These are phyloP conservation scores for Brachionus asplanchnoidis DNA, from an alignment of 1,140 invertebrate genomes.

Conservation along the genomic window DNA sequence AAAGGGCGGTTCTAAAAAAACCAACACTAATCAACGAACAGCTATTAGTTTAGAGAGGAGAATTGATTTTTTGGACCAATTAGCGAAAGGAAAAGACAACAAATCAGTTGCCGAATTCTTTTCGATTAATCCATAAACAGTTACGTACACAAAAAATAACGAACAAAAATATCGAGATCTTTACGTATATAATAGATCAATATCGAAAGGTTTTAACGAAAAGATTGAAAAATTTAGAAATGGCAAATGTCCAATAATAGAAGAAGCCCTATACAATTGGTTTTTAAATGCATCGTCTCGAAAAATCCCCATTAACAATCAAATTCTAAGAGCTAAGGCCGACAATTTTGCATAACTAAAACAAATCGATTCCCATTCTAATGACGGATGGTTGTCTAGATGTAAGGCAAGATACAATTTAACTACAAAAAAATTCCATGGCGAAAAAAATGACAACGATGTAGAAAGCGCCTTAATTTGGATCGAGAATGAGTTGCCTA, in stretches of 20 bases:
- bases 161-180: background rate
- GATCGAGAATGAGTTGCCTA: no score
- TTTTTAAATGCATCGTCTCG: constrained; percentile 5
- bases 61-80: background rate
- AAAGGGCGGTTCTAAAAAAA: background rate
- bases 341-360: no score
- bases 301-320: background rate
- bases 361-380: no score
- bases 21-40: background rate
- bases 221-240: background rate
- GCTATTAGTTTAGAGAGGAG: background rate
- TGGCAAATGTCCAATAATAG: background rate
- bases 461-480: no score
- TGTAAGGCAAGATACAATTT: no score
- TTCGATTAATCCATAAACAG: background rate
- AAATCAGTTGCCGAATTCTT: background rate
- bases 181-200: no score
- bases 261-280: constrained; percentile 2
- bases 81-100: background rate
- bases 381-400: no score
- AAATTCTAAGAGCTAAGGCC: background rate
- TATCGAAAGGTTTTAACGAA: background rate
- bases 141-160: background rate
- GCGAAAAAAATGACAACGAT: no score
- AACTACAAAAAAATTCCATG: no score